Percentiles rank a stretch among this genome's conserved stretches.
These are phyloP conservation scores for Enteromius radiatus DNA, from an alignment of 2,797 vertebrate species.

Conservation along the genomic window DNA sequence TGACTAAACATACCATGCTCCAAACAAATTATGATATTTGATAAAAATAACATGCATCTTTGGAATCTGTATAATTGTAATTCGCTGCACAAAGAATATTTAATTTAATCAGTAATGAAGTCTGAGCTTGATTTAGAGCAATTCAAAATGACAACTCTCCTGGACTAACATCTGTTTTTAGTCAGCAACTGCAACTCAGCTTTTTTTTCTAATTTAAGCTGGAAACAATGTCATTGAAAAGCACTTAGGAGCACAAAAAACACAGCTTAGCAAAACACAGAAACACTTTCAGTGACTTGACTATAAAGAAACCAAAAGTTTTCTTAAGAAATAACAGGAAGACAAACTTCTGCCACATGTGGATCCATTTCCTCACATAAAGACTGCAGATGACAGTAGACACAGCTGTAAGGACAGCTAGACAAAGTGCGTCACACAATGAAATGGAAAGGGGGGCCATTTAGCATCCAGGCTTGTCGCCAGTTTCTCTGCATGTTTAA, in stretches of 20 bases:
- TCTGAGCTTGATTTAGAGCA: background rate
- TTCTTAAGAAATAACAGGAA: conserved; percentile 7
- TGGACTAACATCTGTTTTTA: background rate
- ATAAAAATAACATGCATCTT: background rate
- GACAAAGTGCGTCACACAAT: background rate
- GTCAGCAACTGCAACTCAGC: conserved; percentile 8
- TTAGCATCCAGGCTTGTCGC: background rate
- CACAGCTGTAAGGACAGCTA: background rate
- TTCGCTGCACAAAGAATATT: background rate
- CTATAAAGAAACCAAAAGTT: background rate
- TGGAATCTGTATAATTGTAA: background rate
- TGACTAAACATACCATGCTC: background rate
- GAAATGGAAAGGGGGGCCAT: background rate
- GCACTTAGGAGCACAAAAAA: background rate
- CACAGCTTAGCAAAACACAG: background rate
- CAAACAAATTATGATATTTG: background rate
- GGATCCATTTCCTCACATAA: background rate
- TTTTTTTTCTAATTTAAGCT: conserved; percentile 2
- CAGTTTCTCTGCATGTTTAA: conserved; percentile 36
- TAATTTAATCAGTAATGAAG: background rate
- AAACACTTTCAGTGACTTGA: background rate
- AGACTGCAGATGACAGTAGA: background rate
- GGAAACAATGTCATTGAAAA: background rate
- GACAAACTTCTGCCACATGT: background rate
- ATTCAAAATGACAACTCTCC: background rate